A percentile compares a stretch with the other conserved stretches of the same genome.
These are phyloP conservation scores for Clavelina lepadiformis DNA, from an alignment of 23 tunicate species.

Conservation along the genomic window DNA sequence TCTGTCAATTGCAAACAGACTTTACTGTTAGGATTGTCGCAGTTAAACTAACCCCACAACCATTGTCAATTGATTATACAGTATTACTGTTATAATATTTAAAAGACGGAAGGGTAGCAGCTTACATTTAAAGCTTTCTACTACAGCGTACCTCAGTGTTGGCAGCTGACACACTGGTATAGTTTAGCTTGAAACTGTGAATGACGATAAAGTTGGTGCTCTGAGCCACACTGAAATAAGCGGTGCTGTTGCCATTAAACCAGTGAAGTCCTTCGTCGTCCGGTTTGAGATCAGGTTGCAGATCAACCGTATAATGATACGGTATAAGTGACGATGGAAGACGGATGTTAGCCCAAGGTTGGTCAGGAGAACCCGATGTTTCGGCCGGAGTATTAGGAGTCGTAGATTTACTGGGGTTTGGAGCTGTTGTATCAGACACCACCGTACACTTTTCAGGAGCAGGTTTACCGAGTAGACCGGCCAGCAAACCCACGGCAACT, in stretches of 20 bases:
- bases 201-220: slow-evolving; percentile 11
- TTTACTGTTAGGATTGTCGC: too few relatives aligned
- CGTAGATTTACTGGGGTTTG: too few relatives aligned
- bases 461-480: slow-evolving; percentile 24
- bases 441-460: too few relatives aligned
- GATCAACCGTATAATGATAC: slow-evolving; percentile 36
- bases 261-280: slow-evolving; percentile 32
- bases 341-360: slow-evolving; percentile 48
- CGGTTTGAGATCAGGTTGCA: slow-evolving; percentile 34
- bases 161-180: not conserved
- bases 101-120: too few relatives aligned
- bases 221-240: not conserved
- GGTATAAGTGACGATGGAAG: slow-evolving; percentile 39
- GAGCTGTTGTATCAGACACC: too few relatives aligned
- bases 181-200: slow-evolving; percentile 20
- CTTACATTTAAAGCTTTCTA: too few relatives aligned
- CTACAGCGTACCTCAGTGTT: not conserved
- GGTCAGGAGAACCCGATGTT: too few relatives aligned
- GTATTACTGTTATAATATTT: too few relatives aligned
- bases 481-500: slow-evolving; percentile 46
- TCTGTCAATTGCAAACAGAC: too few relatives aligned
- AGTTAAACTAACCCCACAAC: too few relatives aligned
- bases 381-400: too few relatives aligned
- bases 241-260: slow-evolving; percentile 51
- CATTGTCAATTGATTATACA: too few relatives aligned